These are phyloP conservation scores for Cladopsammia gracilis DNA, from an alignment of 64 coral and sea anemone species.

Conservation along the genomic window DNA sequence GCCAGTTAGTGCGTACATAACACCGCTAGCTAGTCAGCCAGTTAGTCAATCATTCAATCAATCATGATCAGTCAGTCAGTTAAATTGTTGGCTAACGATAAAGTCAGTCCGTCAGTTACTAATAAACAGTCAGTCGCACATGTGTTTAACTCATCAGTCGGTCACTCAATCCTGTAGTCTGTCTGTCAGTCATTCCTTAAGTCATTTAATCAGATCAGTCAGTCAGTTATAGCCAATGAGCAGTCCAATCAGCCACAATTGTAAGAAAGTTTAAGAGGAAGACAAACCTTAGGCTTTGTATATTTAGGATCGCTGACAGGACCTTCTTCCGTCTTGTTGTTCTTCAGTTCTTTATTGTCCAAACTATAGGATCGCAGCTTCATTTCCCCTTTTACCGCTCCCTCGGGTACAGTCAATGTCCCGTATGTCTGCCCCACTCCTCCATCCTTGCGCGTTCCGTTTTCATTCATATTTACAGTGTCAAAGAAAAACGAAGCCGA, in stretches of 20 bases:
- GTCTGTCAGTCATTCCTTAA: background rate
- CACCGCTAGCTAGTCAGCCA: too few relatives aligned
- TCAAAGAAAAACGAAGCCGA: constrained; percentile 84
- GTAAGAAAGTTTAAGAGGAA: background rate
- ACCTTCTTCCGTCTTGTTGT: constrained; percentile 76
- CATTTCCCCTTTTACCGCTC: constrained; percentile 78
- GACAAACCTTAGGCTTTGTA: constrained; percentile 83
- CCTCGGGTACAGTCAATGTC: constrained; percentile 88
- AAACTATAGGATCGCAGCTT: constrained; percentile 85
- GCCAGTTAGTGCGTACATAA: too few relatives aligned
- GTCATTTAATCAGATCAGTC: background rate
- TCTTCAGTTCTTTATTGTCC: constrained; percentile 64
- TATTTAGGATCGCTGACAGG: constrained; percentile 58
- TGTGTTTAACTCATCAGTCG: background rate
- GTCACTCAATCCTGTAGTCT: background rate
- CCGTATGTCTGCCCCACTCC: constrained; percentile 96
- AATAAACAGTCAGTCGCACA: background rate
- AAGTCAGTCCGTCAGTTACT: background rate
- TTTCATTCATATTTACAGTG: constrained; percentile 85
- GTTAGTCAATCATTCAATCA: too few relatives aligned
- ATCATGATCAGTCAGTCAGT: too few relatives aligned
- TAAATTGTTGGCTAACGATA: too few relatives aligned
- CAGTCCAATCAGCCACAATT: too few relatives aligned
- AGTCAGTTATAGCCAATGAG: background rate
- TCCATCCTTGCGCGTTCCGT: constrained; percentile 77